These are phyloP conservation scores for Alfaro cultratus DNA, from an alignment of 2,797 vertebrate species.

Conservation along the genomic window DNA sequence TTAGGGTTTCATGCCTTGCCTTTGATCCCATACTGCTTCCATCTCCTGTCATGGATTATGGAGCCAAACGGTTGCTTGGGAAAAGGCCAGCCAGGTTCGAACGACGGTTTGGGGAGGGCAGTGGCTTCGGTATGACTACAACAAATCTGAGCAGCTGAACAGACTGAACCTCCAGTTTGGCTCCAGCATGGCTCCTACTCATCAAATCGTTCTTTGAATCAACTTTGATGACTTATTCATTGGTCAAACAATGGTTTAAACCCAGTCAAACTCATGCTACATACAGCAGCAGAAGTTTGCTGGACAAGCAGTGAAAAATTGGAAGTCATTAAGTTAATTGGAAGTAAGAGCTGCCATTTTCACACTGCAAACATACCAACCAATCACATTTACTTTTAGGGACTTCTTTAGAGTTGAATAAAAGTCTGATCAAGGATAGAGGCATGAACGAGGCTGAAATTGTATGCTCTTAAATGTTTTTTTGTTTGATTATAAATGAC, in stretches of 20 bases:
- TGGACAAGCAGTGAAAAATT: not conserved
- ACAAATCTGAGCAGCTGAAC: conserved; percentile 67
- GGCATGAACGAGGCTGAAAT: not conserved
- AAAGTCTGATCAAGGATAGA: not conserved
- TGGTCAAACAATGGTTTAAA: not conserved
- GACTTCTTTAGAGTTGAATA: not conserved
- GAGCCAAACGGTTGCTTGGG: conserved; percentile 71
- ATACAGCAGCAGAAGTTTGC: not conserved
- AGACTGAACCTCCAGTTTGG: conserved; percentile 53
- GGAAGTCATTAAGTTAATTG: not conserved
- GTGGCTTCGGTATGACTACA: conserved; percentile 53
- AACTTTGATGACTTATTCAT: not conserved
- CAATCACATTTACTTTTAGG: not conserved
- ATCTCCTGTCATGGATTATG: conserved; percentile 65
- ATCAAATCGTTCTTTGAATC: conserved; percentile 38
- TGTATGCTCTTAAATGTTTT: not conserved
- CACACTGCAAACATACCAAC: not conserved
- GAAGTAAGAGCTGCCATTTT: not conserved
- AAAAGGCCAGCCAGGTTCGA: conserved; percentile 72
- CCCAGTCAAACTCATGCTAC: not conserved
- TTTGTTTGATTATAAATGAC: not conserved
- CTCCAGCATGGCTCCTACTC: conserved; percentile 34
- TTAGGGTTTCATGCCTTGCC: conserved; percentile 61
- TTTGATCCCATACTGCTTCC: conserved; percentile 66
- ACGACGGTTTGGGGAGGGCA: conserved; percentile 61